Percentiles rank a stretch among this genome's conserved stretches.
Conservation (phyloP, 2,888 invertebrate species). For the Harpagoxenus sublaevis region DNA sequence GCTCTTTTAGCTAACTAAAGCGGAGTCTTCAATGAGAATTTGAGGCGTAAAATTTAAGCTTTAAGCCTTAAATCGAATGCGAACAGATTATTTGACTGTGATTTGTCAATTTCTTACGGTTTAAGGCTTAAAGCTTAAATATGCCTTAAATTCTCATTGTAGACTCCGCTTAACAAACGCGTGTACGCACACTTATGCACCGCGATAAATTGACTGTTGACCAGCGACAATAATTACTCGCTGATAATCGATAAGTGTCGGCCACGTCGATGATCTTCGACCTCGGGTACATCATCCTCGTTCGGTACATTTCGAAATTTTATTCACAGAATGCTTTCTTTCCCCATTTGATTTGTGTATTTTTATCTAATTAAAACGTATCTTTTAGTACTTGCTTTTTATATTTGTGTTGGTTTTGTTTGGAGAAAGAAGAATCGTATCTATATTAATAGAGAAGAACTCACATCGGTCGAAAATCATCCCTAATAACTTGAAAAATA, state of each 20-base stretch:
- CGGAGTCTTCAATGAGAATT: too few species aligned
- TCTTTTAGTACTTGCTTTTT: neutral
- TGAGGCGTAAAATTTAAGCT: too few species aligned
- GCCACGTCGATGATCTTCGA: slow-evolving; percentile 24
- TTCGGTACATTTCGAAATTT: neutral
- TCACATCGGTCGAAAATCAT: neutral
- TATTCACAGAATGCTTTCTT: neutral
- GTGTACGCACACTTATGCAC: neutral
- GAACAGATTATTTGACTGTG: too few species aligned
- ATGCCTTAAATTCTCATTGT: too few species aligned
- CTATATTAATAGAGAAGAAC: neutral
- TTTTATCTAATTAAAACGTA: neutral
- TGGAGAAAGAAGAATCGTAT: neutral
- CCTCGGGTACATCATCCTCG: neutral
- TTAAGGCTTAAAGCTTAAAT: too few species aligned
- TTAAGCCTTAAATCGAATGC: too few species aligned
- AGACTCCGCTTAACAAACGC: neutral
- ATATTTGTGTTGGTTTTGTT: neutral
- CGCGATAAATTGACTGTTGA: slow-evolving; percentile 62
- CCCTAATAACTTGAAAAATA: neutral
- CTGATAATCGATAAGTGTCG: slow-evolving; percentile 50
- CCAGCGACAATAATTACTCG: slow-evolving; percentile 44
- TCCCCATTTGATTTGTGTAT: neutral
- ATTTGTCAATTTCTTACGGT: too few species aligned
- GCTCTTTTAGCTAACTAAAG: neutral